Evolutionary conservation across 2,888 invertebrate genomes (phyloP).

Genomic region (Heliconius sara): DNA sequence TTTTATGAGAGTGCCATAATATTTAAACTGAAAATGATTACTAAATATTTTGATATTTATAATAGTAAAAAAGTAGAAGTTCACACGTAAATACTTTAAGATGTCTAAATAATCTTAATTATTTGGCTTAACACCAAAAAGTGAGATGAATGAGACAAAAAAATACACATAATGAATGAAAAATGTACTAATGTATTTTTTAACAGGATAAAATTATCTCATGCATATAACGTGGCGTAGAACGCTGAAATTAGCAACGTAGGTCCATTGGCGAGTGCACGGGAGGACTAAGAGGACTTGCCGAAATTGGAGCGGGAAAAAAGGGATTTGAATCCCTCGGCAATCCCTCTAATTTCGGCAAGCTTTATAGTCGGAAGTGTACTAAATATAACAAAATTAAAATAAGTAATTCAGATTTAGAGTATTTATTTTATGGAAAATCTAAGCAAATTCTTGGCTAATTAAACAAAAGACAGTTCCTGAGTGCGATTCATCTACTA

Average conservation of each 20-base stretch:
- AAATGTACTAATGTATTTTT: background rate
- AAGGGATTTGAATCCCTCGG: too few species aligned
- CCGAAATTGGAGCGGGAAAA: too few species aligned
- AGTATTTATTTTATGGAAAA: too few species aligned
- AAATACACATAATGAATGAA: background rate
- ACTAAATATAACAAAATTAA: too few species aligned
- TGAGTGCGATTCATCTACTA: background rate
- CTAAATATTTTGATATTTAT: too few species aligned
- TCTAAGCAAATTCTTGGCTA: background rate
- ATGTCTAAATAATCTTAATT: background rate
- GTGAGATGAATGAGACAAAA: background rate
- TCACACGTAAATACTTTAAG: background rate
- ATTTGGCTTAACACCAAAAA: background rate
- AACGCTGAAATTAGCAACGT: too few species aligned
- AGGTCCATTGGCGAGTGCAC: too few species aligned
- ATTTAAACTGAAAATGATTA: background rate
- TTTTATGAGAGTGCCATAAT: background rate
- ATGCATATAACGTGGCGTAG: background rate
- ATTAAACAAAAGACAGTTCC: background rate
- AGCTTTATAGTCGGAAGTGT: too few species aligned
- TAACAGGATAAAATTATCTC: background rate
- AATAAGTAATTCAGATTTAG: too few species aligned
- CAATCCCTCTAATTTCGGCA: too few species aligned
- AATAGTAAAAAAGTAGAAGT: background rate
- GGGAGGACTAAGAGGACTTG: too few species aligned